A percentile compares a stretch with the other conserved stretches of the same genome.
These are phyloP conservation scores for Ptilorrhoa leucosticta DNA, from an alignment of 2,113 vertebrate species.

Conservation along the genomic window DNA sequence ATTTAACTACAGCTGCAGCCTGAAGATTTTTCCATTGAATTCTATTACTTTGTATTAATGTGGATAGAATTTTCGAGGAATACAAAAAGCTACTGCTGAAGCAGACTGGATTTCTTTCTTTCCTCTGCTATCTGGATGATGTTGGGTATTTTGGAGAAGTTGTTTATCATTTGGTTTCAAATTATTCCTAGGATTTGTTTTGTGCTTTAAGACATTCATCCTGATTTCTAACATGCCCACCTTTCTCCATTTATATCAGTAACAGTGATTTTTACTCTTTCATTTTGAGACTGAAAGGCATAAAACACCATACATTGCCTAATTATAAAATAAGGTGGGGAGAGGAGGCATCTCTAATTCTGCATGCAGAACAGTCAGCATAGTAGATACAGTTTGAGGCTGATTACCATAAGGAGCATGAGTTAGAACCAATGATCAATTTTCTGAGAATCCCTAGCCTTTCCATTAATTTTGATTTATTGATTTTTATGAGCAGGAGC, in stretches of 20 bases:
- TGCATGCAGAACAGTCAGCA: neutral
- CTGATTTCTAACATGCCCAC: neutral
- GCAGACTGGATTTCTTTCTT: neutral
- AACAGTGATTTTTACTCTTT: neutral
- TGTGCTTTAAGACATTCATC: neutral
- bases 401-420: neutral
- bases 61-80: neutral
- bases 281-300: neutral
- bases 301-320: neutral
- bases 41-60: neutral
- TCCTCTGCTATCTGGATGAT: neutral
- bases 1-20: neutral
- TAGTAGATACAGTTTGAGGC: neutral
- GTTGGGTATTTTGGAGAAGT: neutral
- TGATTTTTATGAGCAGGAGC: constrained; percentile 18
- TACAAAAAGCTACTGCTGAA: neutral
- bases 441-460: neutral
- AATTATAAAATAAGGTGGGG: neutral
- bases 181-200: neutral
- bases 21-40: neutral
- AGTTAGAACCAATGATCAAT: neutral
- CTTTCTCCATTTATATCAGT: neutral
- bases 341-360: neutral
- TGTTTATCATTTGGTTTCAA: neutral
- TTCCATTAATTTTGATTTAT: constrained; percentile 42